Evolutionary conservation across 2,797 vertebrate genomes (phyloP), one percentile per base, ranked within the genome.

Genomic region (Coreius guichenoti): DNA sequence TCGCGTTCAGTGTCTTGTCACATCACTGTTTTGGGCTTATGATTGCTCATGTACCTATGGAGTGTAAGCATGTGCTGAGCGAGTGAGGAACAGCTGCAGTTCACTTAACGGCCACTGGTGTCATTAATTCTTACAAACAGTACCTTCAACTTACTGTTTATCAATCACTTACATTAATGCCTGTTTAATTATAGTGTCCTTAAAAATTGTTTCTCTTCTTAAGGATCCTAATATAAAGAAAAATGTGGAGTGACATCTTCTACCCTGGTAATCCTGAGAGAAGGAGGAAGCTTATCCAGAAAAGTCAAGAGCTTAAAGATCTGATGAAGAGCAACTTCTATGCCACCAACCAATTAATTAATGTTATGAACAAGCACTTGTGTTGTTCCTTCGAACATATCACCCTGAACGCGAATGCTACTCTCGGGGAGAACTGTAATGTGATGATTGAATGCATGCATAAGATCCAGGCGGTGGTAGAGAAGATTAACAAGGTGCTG

Each of bases 161-260:
- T 45, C 9, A 45, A 13, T 45, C 12, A 45, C 45, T 45, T 9
- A 11, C 56, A n/a, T n/a, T 26, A 61, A 63, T 29, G 12, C 5
- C n/a, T 63, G 58, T 26, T 63, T 6, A 26, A 63, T 14, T 14
- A 26, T 63, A 63, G n/a, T 26, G 26, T 13, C n/a, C 23, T 58
- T 11, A 58, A 11, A n/a, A 1, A 2, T 61, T 12, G 0, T 29
- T 63, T 29, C 61, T 29, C 5, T 63, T 29, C 2, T 63, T 29
- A 29, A 63, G 61, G 61, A 63, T 63, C 61, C 26, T 29, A 12
- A 29, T n/a, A 63, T 29, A 29, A 63, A 70, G 19, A 39, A 70
- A 45, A 13, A 70, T 70, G 68, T 70, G 33, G 36, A 70, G 33
- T 70, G 68, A 43, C 9, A 13, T 43, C 68, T 70, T 70, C 68